Conservation (phyloP, 2,113 vertebrate genomes). For the Gopherus flavomarginatus region DNA sequence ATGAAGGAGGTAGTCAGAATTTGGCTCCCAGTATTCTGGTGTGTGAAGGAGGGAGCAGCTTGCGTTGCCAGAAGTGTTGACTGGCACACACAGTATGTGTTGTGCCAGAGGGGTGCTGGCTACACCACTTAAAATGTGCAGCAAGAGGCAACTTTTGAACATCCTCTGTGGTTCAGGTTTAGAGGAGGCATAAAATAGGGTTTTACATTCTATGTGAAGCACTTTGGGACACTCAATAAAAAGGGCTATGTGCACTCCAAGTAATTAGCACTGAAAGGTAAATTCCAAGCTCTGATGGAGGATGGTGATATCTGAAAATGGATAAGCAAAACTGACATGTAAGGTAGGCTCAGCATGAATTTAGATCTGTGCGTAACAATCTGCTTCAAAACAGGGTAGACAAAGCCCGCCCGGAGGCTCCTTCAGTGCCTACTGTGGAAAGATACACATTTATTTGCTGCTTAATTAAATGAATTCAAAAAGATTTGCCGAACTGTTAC, state of each 20-base stretch:
- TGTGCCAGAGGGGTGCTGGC: background rate
- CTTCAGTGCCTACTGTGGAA: background rate
- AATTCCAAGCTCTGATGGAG: background rate
- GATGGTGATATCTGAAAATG: background rate
- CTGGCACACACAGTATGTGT: background rate
- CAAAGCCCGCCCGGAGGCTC: background rate
- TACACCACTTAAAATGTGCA: background rate
- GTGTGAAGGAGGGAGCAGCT: background rate
- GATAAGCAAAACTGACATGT: background rate
- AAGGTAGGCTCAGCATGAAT: background rate
- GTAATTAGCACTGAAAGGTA: background rate
- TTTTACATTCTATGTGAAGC: background rate
- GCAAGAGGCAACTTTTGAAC: background rate
- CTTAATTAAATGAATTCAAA: background rate
- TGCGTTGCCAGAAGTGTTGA: background rate
- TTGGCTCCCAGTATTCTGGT: background rate
- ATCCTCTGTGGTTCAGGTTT: rapidly evolving
- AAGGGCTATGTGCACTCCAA: background rate
- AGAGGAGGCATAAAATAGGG: background rate
- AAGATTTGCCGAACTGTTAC: background rate
- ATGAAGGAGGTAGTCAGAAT: background rate
- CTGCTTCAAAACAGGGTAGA: background rate
- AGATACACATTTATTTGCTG: background rate
- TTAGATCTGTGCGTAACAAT: background rate
- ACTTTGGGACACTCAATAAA: background rate